Conservation (phyloP, 2,888 invertebrate species). For the Lobophora halterata region DNA sequence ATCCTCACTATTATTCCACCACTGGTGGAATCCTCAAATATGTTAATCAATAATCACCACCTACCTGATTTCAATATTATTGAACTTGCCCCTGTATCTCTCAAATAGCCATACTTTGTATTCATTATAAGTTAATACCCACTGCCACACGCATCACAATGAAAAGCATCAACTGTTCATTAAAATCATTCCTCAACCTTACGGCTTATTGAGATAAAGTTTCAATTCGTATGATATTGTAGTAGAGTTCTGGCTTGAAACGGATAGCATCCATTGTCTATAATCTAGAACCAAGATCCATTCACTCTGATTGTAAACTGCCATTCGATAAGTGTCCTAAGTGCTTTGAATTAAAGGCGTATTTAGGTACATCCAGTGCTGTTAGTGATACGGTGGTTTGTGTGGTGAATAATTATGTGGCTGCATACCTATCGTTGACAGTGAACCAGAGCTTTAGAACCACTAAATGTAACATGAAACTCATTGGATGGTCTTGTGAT, state of each 20-base stretch:
- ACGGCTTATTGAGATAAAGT: slow-evolving; percentile 22
- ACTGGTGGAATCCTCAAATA: too few species aligned
- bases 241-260: slow-evolving; percentile 35
- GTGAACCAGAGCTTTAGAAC: slow-evolving; percentile 53
- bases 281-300: slow-evolving; percentile 38
- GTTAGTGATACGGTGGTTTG: slow-evolving; percentile 30
- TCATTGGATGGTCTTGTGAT: slow-evolving; percentile 6
- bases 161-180: slow-evolving; percentile 34
- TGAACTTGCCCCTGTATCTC: too few species aligned
- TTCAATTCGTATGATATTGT: slow-evolving; percentile 19
- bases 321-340: slow-evolving; percentile 31
- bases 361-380: not conserved
- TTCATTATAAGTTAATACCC: slow-evolving; percentile 36
- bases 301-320: slow-evolving; percentile 25
- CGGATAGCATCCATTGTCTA: slow-evolving; percentile 66
- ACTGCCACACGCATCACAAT: slow-evolving; percentile 46
- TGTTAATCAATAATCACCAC: too few species aligned
- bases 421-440: slow-evolving; percentile 50
- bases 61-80: too few species aligned
- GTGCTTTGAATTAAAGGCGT: slow-evolving; percentile 2
- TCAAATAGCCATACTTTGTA: slow-evolving; percentile 31
- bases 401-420: slow-evolving; percentile 63
- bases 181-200: slow-evolving; percentile 28
- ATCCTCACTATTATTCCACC: too few species aligned
- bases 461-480: slow-evolving; percentile 42